Conservation (phyloP, 2,888 invertebrate species). For the Noctuana brunneofusca region DNA sequence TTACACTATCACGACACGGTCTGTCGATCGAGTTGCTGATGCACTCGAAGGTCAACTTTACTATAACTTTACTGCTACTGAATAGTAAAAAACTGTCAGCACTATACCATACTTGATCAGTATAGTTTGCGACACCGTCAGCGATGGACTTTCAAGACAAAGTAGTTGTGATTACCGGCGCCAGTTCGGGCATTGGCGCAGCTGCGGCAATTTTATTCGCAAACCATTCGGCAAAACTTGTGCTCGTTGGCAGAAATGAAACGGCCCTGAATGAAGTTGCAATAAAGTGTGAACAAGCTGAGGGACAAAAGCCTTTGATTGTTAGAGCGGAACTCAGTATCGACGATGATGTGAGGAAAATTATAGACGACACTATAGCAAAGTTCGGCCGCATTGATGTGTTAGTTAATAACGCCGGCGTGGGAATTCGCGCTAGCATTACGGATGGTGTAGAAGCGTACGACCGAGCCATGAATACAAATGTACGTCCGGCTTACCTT, state of each 20-base stretch:
- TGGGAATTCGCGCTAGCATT: conserved; percentile 88
- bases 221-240: conserved; percentile 84
- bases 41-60: neutral
- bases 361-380: conserved; percentile 86
- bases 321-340: conserved; percentile 85
- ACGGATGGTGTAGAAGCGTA: conserved; percentile 91
- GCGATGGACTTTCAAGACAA: conserved; percentile 83
- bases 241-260: conserved; percentile 87
- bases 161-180: conserved; percentile 85
- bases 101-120: conserved; percentile 22
- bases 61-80: too few species aligned
- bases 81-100: neutral
- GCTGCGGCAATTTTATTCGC: conserved; percentile 86
- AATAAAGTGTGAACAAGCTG: conserved; percentile 76
- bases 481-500: conserved; percentile 89
- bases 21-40: neutral
- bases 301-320: conserved; percentile 78
- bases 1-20: neutral
- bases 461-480: conserved; percentile 92
- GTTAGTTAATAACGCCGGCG: conserved; percentile 93
- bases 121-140: conserved; percentile 23
- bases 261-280: conserved; percentile 85
- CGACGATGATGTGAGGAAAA: conserved; percentile 85
- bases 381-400: conserved; percentile 88
- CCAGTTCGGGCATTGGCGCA: conserved; percentile 89